These are phyloP conservation scores for Garrulus glandarius DNA, from an alignment of 2,797 vertebrate genomes.

Conservation along the genomic window DNA sequence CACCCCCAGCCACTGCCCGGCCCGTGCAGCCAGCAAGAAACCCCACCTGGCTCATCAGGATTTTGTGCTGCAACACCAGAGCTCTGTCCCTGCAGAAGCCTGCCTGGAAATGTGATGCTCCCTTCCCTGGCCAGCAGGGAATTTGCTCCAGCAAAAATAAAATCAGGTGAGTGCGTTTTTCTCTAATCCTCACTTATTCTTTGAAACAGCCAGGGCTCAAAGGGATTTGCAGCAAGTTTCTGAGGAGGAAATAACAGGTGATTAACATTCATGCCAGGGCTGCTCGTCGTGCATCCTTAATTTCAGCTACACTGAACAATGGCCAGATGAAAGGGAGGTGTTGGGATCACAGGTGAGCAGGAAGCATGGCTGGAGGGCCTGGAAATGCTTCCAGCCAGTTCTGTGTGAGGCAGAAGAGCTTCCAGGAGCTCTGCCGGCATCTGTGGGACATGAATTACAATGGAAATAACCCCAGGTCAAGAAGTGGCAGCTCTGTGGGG, in stretches of 20 bases:
- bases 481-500: background rate
- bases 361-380: background rate
- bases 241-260: background rate
- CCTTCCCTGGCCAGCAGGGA: background rate
- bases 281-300: background rate
- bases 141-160: background rate
- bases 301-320: background rate
- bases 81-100: background rate
- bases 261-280: background rate
- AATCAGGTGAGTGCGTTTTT: background rate
- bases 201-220: background rate
- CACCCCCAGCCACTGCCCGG: too few relatives aligned
- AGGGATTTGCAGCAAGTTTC: background rate
- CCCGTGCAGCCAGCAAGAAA: too few relatives aligned
- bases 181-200: background rate
- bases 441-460: background rate
- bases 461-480: background rate
- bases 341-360: background rate
- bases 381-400: background rate
- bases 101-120: accelerated
- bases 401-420: accelerated
- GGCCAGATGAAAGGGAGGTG: background rate
- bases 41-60: background rate
- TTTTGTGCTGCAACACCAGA: background rate
- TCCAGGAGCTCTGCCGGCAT: background rate